Conservation (phyloP, 64 coral and sea anemone genomes). For the Exaiptasia diaphana region DNA sequence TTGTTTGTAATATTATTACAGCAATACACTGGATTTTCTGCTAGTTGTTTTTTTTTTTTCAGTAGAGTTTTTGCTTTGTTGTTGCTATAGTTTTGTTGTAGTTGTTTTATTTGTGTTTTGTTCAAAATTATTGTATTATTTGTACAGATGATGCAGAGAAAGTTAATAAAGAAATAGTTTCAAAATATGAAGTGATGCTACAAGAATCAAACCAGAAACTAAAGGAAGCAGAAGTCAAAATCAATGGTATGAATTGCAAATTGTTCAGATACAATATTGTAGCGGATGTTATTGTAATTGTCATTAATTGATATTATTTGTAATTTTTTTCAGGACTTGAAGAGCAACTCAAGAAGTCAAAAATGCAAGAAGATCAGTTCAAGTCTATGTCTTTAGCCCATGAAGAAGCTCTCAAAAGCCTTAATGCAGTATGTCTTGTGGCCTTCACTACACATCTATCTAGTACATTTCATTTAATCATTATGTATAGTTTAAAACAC, state of each 20-base stretch:
- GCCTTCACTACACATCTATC: too few relatives aligned
- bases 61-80: too few relatives aligned
- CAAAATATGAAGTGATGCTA: slow-evolving; percentile 50
- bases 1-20: too few relatives aligned
- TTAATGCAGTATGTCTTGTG: slow-evolving; percentile 56
- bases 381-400: slow-evolving; percentile 86
- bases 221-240: slow-evolving; percentile 45
- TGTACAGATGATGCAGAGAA: slow-evolving; percentile 27
- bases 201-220: slow-evolving; percentile 70
- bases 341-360: slow-evolving; percentile 67
- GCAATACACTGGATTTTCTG: too few relatives aligned
- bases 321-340: slow-evolving; percentile 62
- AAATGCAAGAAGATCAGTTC: slow-evolving; percentile 75
- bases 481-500: too few relatives aligned
- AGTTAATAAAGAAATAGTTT: slow-evolving; percentile 52
- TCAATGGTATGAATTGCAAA: slow-evolving; percentile 22
- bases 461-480: too few relatives aligned
- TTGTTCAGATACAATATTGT: too few relatives aligned
- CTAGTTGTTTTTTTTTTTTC: too few relatives aligned
- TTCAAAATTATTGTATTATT: not conserved
- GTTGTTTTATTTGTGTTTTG: too few relatives aligned
- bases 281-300: too few relatives aligned
- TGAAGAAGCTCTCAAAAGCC: slow-evolving; percentile 66
- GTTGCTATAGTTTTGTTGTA: too few relatives aligned
- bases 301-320: too few relatives aligned